Evolutionary conservation across 2,113 vertebrate species (phyloP).

Genomic region (Circaetus cinerascens): DNA sequence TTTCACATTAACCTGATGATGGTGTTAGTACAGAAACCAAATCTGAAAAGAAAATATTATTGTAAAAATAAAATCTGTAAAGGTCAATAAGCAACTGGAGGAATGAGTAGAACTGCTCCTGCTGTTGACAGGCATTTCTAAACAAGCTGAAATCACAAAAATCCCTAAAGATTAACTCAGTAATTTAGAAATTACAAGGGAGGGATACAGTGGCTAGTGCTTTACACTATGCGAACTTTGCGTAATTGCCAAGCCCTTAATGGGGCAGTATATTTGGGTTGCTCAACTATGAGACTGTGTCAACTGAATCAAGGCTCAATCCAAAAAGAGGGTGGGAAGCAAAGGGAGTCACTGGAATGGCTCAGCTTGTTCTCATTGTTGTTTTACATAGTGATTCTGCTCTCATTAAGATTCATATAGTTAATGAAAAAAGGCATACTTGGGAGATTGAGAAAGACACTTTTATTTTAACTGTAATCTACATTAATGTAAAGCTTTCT

Average conservation of each 20-base stretch:
- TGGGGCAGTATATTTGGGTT: not conserved
- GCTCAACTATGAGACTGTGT: not conserved
- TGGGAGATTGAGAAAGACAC: not conserved
- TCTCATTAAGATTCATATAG: not conserved
- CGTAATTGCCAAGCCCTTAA: not conserved
- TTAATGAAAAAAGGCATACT: not conserved
- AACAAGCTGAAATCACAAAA: not conserved
- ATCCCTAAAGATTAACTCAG: not conserved
- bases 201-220: not conserved
- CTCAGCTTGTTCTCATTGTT: not conserved
- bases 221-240: not conserved
- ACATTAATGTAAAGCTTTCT: not conserved
- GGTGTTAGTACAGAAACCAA: not conserved
- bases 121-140: conserved; percentile 4
- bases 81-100: not conserved
- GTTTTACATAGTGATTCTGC: not conserved
- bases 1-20: not conserved
- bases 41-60: not conserved
- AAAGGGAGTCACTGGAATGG: not conserved
- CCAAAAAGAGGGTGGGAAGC: not conserved
- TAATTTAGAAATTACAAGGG: not conserved
- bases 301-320: not conserved
- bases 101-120: not conserved
- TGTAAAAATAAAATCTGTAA: not conserved
- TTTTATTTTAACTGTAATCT: not conserved